Base-by-base conservation (phyloP, 2,888 invertebrate genomes). In the Nomada flava region DNA sequence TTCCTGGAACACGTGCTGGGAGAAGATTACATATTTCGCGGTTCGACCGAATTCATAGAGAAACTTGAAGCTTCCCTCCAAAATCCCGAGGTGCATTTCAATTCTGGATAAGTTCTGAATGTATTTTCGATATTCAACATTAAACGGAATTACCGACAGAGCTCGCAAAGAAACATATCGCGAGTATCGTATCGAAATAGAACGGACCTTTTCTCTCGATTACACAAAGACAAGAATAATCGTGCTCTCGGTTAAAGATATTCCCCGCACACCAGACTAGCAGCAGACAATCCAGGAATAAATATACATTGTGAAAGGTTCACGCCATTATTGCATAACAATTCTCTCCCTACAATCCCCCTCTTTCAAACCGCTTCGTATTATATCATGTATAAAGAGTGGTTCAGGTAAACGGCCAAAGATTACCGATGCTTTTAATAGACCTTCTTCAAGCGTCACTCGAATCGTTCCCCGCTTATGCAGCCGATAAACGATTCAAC, bases 271-370 rank as follows among this genome's bases (percentile, higher is more conserved):
- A 44, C 26, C 44, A 80, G 65, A 75, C 57, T 13, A 26, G 13
- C 26, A 23, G 53, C 74, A 80, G 74, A 82, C 71, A 23, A 29
- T 71, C 71, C 74, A 20, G 62, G 71, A 74, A 80, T 82, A 82
- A 80, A 75, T 62, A 75, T 44, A 64, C 57, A 53, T 59, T 18
- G 23, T 23, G 68, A 36, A 53, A 65, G 53, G 11, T 60, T 69
- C 29, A 7, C 55, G 69, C 53, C 29, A 20, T 68, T 65, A 73
- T 82, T 75, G 53, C 53, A 50, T 67, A 82, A 80, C 75, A 11
- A 47, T 60, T 29, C n/a, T 44, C 53, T 11, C 42, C 15, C 57
- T 9, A 23, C 10, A 11, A 47, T 60, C 44, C 23, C 52, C 53
- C 9, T 50, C 15, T 23, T 9, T 23, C 13, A 23, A 26, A 10